A percentile compares a stretch with the other conserved stretches of the same genome.
These are phyloP conservation scores for Epirrhoe tristata DNA, from an alignment of 2,888 invertebrate genomes.

Conservation along the genomic window DNA sequence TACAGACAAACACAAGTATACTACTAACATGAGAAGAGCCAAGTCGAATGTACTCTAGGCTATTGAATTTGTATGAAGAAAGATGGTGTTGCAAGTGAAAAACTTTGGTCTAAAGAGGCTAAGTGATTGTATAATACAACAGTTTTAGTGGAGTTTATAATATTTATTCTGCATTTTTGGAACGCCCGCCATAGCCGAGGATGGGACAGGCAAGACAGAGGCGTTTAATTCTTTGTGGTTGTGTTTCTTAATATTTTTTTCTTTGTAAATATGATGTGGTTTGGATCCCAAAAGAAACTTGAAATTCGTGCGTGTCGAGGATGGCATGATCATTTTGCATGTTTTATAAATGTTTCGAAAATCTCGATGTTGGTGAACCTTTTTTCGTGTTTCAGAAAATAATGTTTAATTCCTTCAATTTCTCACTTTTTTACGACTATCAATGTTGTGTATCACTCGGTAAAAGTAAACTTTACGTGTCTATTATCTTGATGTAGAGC, in stretches of 20 bases:
- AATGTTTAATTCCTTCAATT: not conserved
- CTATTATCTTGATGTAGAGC: not conserved
- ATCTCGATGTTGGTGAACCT: not conserved
- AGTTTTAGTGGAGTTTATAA: not conserved
- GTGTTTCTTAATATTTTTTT: slow-evolving; percentile 18
- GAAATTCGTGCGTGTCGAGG: not conserved
- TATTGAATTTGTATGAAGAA: too few relatives aligned
- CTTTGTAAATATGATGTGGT: slow-evolving; percentile 4
- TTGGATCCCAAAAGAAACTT: not conserved
- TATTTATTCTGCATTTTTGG: slow-evolving; percentile 17
- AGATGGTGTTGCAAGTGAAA: too few relatives aligned
- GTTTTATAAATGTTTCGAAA: slow-evolving; percentile 4
- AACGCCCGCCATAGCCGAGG: slow-evolving; percentile 24
- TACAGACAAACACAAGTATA: too few relatives aligned
- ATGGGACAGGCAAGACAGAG: slow-evolving; percentile 28
- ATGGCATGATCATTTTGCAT: slow-evolving; percentile 17
- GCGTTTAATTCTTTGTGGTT: slow-evolving; percentile 14
- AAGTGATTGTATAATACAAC: too few relatives aligned
- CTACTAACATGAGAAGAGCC: too few relatives aligned
- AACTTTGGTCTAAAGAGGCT: too few relatives aligned
- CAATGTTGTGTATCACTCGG: not conserved
- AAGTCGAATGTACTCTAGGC: too few relatives aligned
- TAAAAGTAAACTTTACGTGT: not conserved
- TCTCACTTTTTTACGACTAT: not conserved
- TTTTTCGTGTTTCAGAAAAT: not conserved